A percentile compares a stretch with the other conserved stretches of the same genome.
Conservation (phyloP, 2,888 invertebrate species). For the Penaeus monodon region DNA sequence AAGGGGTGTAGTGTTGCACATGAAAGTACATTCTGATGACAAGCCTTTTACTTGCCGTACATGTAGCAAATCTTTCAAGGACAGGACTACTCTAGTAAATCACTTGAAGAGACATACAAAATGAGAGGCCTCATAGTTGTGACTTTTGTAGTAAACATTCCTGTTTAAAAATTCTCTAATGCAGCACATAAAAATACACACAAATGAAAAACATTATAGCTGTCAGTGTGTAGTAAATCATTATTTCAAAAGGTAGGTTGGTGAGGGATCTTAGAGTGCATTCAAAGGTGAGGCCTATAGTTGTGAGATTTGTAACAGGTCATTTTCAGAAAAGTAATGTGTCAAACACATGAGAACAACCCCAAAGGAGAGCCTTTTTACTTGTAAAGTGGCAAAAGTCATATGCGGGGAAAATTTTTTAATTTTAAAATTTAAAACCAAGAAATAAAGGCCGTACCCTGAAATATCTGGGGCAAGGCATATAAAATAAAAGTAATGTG, state of each 20-base stretch:
- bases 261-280: no score
- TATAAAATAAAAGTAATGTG: no score
- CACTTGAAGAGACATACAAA: constrained; percentile 4
- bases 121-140: background rate
- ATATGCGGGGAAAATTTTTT: no score
- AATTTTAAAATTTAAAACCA: no score
- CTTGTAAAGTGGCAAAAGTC: no score
- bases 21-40: background rate
- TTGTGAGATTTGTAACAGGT: no score
- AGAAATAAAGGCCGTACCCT: no score
- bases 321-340: no score
- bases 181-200: background rate
- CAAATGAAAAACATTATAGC: background rate
- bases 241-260: background rate
- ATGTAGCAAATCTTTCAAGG: background rate
- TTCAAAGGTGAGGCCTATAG: no score
- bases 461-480: no score
- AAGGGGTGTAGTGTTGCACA: background rate
- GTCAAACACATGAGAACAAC: no score
- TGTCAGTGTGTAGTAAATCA: background rate
- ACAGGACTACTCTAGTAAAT: background rate
- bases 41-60: background rate
- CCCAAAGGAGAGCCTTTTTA: no score
- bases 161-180: background rate
- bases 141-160: background rate